Conservation (phyloP, 2,888 invertebrate species). For the Microchrysa polita region DNA sequence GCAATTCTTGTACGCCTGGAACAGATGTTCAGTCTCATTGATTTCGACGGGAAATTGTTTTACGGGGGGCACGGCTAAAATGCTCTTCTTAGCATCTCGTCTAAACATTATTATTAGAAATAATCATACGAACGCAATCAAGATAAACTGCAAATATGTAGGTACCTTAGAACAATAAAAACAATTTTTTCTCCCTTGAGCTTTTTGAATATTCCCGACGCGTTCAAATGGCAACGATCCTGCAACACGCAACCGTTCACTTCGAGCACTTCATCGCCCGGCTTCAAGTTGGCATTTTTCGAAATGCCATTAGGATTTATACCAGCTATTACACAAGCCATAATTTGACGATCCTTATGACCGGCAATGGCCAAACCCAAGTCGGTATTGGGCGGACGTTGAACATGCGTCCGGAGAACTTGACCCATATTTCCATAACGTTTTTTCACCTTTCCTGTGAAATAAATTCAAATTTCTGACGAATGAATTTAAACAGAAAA, state of each 20-base stretch:
- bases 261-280: constrained; percentile 96
- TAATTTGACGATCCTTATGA: constrained; percentile 90
- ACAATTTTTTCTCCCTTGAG: constrained; percentile 84
- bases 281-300: constrained; percentile 76
- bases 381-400: constrained; percentile 77
- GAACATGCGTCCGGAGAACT: constrained; percentile 72
- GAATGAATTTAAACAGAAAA: background rate
- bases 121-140: too few relatives aligned
- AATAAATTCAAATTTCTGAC: background rate
- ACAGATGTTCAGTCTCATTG: constrained; percentile 67
- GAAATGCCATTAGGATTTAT: constrained; percentile 89
- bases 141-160: too few relatives aligned
- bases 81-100: constrained; percentile 72
- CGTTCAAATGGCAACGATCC: constrained; percentile 95
- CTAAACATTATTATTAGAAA: constrained; percentile 64
- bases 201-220: constrained; percentile 94
- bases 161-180: constrained; percentile 84
- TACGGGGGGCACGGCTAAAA: constrained; percentile 89
- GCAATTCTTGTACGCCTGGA: constrained; percentile 76
- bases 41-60: constrained; percentile 86
- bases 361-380: constrained; percentile 94
- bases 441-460: constrained; percentile 91
- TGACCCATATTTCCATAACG: constrained; percentile 87
- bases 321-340: constrained; percentile 98
- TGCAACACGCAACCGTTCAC: constrained; percentile 94